Conservation (phyloP, 2,113 vertebrate genomes). For the Pan troglodytes region NHGRI_mPanTro3-v2.1_pri NC_072398.2:4206001-4206500, state of each 20-base stretch:
- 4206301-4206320: neutral
- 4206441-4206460: neutral
- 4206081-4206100: neutral
- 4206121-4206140: neutral
- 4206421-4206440: neutral
- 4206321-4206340: too few species aligned
- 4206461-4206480: neutral
- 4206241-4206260: neutral
- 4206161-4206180: neutral
- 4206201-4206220: constrained; percentile 31
- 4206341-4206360: neutral
- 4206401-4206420: neutral
- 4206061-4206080: neutral
- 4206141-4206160: neutral
- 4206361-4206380: neutral
- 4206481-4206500: neutral
- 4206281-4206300: neutral
- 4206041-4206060: neutral
- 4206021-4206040: neutral
- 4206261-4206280: neutral
- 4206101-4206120: constrained; percentile 32
- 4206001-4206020: neutral
- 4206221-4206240: neutral
- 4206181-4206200: neutral
- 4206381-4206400: neutral